Conservation (phyloP, 2,113 vertebrate species). For the Marmota flaviventris region DNA sequence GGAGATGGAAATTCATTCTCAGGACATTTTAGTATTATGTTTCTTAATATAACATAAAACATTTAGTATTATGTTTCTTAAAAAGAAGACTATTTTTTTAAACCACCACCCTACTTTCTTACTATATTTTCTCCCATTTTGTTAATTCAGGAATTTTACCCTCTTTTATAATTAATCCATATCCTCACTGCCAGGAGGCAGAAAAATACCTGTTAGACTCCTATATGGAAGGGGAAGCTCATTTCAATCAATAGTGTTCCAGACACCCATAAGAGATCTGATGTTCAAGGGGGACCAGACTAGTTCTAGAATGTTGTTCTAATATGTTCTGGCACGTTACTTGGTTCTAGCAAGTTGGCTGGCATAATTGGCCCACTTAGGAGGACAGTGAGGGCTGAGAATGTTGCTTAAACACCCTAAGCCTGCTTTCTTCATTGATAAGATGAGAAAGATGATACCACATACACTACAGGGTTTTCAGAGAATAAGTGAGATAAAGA, state of each 20-base stretch:
- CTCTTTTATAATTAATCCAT: not conserved
- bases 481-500: not conserved
- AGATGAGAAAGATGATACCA: not conserved
- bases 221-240: too few relatives aligned
- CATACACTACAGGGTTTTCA: not conserved
- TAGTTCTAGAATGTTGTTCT: too few relatives aligned
- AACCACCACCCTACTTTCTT: not conserved
- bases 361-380: not conserved
- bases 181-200: not conserved
- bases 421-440: not conserved
- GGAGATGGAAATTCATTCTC: not conserved
- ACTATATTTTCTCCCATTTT: not conserved
- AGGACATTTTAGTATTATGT: not conserved
- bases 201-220: not conserved
- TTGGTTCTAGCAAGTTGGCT: not conserved
- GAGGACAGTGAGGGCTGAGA: not conserved
- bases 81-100: not conserved
- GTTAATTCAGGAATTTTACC: not conserved
- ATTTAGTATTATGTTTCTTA: not conserved
- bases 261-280: rapidly evolving
- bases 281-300: not conserved
- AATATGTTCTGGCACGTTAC: too few relatives aligned
- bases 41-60: not conserved
- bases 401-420: too few relatives aligned
- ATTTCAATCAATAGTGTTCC: not conserved